Evolutionary conservation across 1,140 invertebrate species (phyloP).

Genomic region (Pseudachorutes palmiensis): DNA sequence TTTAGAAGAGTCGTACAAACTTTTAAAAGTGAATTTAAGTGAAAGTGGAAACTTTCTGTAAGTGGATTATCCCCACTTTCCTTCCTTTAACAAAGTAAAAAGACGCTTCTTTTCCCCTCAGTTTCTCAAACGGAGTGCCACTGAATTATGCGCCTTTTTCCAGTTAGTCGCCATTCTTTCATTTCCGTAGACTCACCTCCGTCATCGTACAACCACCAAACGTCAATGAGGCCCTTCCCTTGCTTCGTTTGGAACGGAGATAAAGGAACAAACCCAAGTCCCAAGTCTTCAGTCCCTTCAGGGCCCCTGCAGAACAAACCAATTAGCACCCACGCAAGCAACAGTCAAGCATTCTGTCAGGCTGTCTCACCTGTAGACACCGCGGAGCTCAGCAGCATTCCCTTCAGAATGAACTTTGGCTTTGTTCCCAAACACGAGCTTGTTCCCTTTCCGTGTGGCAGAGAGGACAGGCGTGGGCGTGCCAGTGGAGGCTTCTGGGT

Average conservation of each 20-base stretch:
- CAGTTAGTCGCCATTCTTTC: too few species aligned
- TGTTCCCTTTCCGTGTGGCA: constrained; percentile 18
- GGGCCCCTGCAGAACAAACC: not conserved
- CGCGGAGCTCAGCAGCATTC: constrained; percentile 11
- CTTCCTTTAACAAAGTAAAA: too few species aligned
- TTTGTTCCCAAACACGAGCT: constrained; percentile 24
- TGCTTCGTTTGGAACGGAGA: constrained; percentile 42
- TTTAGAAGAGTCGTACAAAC: too few species aligned
- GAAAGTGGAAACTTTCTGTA: too few species aligned
- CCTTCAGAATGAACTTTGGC: constrained; percentile 3
- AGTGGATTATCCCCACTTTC: too few species aligned
- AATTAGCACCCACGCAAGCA: not conserved
- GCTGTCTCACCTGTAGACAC: constrained; percentile 25
- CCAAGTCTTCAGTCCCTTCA: not conserved
- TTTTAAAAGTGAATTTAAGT: too few species aligned
- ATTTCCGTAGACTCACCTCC: constrained; percentile 45
- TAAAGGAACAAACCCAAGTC: not conserved
- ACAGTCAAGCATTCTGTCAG: not conserved
- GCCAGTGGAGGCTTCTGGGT: constrained; percentile 17
- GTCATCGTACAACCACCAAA: constrained; percentile 97
- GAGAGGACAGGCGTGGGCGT: not conserved
- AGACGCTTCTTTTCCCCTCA: not conserved
- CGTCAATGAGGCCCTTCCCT: constrained; percentile 72
- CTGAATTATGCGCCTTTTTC: too few species aligned
- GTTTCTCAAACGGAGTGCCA: not conserved